Evolutionary conservation across 2,113 vertebrate species (phyloP), one percentile per base, ranked within the genome.

Genomic region (Anguilla japonica): DNA sequence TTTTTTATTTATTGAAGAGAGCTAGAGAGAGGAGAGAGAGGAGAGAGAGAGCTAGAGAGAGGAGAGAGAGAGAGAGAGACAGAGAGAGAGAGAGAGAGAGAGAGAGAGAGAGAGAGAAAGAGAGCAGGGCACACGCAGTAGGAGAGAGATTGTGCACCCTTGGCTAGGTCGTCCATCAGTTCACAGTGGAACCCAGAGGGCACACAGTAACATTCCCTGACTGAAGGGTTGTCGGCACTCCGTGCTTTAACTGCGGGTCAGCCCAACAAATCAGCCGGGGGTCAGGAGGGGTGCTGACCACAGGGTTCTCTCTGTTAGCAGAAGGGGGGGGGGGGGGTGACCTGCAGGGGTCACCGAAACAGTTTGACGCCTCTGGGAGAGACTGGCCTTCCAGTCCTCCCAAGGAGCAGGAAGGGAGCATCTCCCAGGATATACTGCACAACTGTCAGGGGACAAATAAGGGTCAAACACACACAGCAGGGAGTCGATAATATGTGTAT

Each of bases 241-340:
- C 22, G n/a, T 53, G 18, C 22, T 63, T 14, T 79, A 16, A 79
- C 43, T 53, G 46, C 13, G 50, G 63, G 43, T 87, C 82, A 78
- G 29, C 81, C 29, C 29, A 83, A 40, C 85, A 86, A 60, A 71
- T 82, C 63, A 83, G 16, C 82, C 29, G 34, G 29, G 41, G 50
- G 79, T 83, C 63, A 83, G 83, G 34, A 26, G 46, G 81, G 81
- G 82, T 53, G 81, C 40, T 18, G 67, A 56, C 67, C 86, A 41
- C 22, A 13, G 83, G 40, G 18, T 40, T 13, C 83, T 53, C 57
- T 75, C 26, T 75, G 71, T 13, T 75, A 9, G 9, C 71, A 41
- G 53, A 26, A 34, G 75, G 15, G 39, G 29, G 29, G n/a, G 29
- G 34, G 39, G 78, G 78, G 34, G 3, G 78, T 1, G 63, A n/a